These are phyloP conservation scores for Spilosoma lubricipeda DNA, from an alignment of 2,888 invertebrate species.

Conservation along the genomic window DNA sequence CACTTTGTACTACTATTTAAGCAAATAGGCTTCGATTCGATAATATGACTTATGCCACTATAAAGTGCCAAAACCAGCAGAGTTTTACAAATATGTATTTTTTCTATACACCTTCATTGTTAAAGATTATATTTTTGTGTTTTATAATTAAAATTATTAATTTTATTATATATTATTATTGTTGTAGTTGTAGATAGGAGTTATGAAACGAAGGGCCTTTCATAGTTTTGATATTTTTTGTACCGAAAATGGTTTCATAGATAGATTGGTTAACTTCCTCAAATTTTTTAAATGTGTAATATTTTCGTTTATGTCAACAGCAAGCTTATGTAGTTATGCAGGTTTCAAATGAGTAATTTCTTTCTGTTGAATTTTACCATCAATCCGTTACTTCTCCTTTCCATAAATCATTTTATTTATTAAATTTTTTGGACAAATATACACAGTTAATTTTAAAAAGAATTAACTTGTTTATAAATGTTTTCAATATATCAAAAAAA, in stretches of 20 bases:
- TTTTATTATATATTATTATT: conserved; percentile 28
- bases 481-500: too few relatives aligned
- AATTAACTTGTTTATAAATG: too few relatives aligned
- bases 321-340: too few relatives aligned
- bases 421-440: too few relatives aligned
- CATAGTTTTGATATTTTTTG: neutral
- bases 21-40: neutral
- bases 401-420: too few relatives aligned
- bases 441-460: neutral
- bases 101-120: conserved; percentile 20
- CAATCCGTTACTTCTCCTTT: too few relatives aligned
- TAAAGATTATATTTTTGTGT: conserved; percentile 29
- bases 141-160: conserved; percentile 27
- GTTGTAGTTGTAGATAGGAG: conserved; percentile 36
- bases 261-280: neutral
- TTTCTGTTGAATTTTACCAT: too few relatives aligned
- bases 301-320: too few relatives aligned
- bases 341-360: too few relatives aligned
- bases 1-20: too few relatives aligned
- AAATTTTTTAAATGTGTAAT: too few relatives aligned
- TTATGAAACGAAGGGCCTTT: conserved; percentile 36
- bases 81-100: conserved; percentile 54
- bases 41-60: neutral
- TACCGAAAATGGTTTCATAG: neutral
- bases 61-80: conserved; percentile 36